These are phyloP conservation scores for Paralvinella palmiformis DNA, from an alignment of 1,140 invertebrate genomes.

Conservation along the genomic window DNA sequence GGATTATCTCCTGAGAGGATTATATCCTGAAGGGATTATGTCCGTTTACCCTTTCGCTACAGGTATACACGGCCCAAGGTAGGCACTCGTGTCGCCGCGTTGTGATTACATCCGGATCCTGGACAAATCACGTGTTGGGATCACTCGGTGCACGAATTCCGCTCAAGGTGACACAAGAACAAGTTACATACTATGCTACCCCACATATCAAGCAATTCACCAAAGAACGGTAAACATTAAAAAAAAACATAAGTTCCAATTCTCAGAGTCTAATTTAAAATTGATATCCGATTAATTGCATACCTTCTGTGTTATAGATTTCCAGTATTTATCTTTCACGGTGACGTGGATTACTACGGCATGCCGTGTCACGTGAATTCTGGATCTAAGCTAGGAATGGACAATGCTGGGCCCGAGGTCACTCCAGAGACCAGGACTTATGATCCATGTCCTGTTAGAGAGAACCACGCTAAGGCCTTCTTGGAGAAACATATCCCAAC, in stretches of 20 bases:
- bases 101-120: slow-evolving; percentile 39
- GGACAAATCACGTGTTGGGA: slow-evolving; percentile 41
- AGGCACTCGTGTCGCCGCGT: slow-evolving; percentile 32
- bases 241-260: neutral
- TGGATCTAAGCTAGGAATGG: slow-evolving; percentile 38
- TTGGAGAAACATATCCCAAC: slow-evolving; percentile 14
- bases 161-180: slow-evolving; percentile 42
- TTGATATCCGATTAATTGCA: too few species aligned
- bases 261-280: too few species aligned
- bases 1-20: too few species aligned
- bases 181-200: slow-evolving; percentile 43
- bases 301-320: slow-evolving; percentile 25
- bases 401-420: slow-evolving; percentile 15
- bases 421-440: slow-evolving; percentile 23
- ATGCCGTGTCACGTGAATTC: slow-evolving; percentile 38
- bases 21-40: too few species aligned
- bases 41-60: neutral
- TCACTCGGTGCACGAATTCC: slow-evolving; percentile 43
- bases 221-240: slow-evolving; percentile 33
- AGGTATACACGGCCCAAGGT: slow-evolving; percentile 37
- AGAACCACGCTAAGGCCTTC: slow-evolving; percentile 8
- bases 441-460: slow-evolving; percentile 18
- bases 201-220: slow-evolving; percentile 42
- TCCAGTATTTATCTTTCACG: slow-evolving; percentile 39
- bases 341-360: slow-evolving; percentile 34